Base-by-base conservation (phyloP, 2,797 vertebrate genomes). In the Gambelia wislizenii region DNA sequence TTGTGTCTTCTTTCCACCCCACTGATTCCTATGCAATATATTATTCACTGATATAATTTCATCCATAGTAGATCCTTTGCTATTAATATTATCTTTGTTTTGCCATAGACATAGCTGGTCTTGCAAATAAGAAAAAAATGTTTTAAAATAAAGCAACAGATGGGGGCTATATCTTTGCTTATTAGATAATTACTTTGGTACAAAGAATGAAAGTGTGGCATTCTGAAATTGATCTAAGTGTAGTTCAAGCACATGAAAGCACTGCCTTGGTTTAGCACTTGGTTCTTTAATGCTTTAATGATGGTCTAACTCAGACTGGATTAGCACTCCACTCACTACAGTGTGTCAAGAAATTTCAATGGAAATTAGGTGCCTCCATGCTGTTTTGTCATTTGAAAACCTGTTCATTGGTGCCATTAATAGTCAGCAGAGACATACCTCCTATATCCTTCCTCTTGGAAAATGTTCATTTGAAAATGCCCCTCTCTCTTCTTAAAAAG, bases 341-440 rank as follows among this genome's bases (percentile, higher is more conserved):
- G 27, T 84, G 1, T 84, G 74, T 54, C 27, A 79, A 70, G 44
- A 83, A 52, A 7, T 79, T 89, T 78, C 47, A 84, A 6, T 56
- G 61, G 47, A 84, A 89, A 59, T 69, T 69, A 70, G 47, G 20
- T 77, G 8, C 59, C 36, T 84, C 20, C 20, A 6, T 89, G 74
- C 74, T 84, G 70, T 89, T 84, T 47, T 56, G 30, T 56, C 61
- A n/a, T 84, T 84, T 89, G 75, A 47, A 84, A 84, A 78, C 47
- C 47, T 78, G 78, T 74, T 61, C 30, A 18, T 18, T 47, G 82
- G 42, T 78, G 27, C 30, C 47, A 69, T 69, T 78, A 39, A 69
- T 79, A 69, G 76, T 80, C 76, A 84, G 61, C 74, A 78, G 61
- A 59, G 4, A 83, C 49, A 64, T 83, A 36, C 4, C 16, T 88